phyloP scores from a whole-genome alignment of 2,888 invertebrate species.

The Caenorhabditis sp. region DNA sequence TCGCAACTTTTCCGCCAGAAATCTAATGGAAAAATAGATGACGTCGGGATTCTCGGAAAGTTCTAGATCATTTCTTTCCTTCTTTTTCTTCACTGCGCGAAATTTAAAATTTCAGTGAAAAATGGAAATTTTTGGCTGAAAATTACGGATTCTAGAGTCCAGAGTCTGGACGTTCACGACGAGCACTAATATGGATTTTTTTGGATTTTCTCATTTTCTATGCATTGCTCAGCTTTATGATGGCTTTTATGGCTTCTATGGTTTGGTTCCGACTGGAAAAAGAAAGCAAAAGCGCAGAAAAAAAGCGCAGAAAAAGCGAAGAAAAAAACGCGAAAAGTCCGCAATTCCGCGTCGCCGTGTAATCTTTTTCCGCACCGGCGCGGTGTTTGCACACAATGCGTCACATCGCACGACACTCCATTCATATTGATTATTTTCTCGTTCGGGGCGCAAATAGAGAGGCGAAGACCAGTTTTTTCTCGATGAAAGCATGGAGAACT shows the following conservation, averaged over 20 bases:
- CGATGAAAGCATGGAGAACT: constrained; percentile 11
- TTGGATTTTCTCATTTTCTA: too few species aligned
- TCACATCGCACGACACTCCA: background rate
- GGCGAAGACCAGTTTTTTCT: too few species aligned
- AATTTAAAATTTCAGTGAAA: background rate
- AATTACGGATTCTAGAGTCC: too few species aligned
- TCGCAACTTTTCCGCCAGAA: constrained; percentile 22
- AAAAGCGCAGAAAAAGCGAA: constrained; percentile 4
- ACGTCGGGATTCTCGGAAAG: background rate
- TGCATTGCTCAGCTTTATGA: constrained; percentile 9
- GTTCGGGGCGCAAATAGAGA: too few species aligned
- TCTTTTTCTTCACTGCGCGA: too few species aligned
- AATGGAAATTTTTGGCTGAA: too few species aligned
- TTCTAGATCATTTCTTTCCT: background rate
- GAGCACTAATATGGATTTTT: too few species aligned
- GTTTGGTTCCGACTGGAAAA: constrained; percentile 2
- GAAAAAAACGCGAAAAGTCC: background rate
- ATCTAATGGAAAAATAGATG: background rate
- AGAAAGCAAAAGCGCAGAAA: background rate
- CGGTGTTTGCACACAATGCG: constrained; percentile 15
- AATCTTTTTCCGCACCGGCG: too few species aligned
- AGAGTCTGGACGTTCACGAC: too few species aligned
- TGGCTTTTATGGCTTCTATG: constrained; percentile 2
- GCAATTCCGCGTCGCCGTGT: constrained; percentile 23
- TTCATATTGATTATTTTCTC: background rate